phyloP scores from a whole-genome alignment of 2,113 vertebrate genomes.

The Cyprinodon tularosa region DNA sequence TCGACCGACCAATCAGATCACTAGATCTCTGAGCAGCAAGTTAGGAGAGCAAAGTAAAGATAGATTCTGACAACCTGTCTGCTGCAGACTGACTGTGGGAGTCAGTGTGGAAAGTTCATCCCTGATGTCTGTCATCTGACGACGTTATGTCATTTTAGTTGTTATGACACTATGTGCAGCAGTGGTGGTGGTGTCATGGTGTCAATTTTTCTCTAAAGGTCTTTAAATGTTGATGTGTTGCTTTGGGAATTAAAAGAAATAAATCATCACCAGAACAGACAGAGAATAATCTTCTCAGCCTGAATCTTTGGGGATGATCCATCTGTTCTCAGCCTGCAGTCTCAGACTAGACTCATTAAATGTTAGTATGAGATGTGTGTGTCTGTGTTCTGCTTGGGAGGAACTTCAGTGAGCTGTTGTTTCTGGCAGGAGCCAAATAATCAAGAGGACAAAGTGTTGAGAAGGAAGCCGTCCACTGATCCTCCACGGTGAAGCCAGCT shows the following conservation, averaged over 20 bases:
- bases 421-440: conserved; percentile 61
- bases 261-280: conserved; percentile 17
- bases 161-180: background rate
- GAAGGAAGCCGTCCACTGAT: conserved; percentile 20
- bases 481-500: conserved; percentile 26
- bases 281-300: conserved; percentile 13
- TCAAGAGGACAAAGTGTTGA: conserved; percentile 40
- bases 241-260: conserved; percentile 14
- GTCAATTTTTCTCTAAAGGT: background rate
- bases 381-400: conserved; percentile 7
- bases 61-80: conserved; percentile 31
- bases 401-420: conserved; percentile 55
- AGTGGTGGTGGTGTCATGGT: too few relatives aligned
- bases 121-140: conserved; percentile 1
- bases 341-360: conserved; percentile 22
- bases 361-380: conserved; percentile 7
- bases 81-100: conserved; percentile 4
- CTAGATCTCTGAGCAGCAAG: conserved; percentile 19
- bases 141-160: background rate
- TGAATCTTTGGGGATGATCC: conserved; percentile 4
- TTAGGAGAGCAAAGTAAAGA: conserved; percentile 38
- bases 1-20: conserved; percentile 39
- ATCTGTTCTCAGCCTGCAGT: conserved; percentile 19
- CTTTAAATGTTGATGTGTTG: background rate
- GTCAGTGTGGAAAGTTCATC: background rate